Evolutionary conservation across 2,113 vertebrate genomes (phyloP), one percentile per base, ranked within the genome.

Genomic region (Ptyas mucosa): DNA sequence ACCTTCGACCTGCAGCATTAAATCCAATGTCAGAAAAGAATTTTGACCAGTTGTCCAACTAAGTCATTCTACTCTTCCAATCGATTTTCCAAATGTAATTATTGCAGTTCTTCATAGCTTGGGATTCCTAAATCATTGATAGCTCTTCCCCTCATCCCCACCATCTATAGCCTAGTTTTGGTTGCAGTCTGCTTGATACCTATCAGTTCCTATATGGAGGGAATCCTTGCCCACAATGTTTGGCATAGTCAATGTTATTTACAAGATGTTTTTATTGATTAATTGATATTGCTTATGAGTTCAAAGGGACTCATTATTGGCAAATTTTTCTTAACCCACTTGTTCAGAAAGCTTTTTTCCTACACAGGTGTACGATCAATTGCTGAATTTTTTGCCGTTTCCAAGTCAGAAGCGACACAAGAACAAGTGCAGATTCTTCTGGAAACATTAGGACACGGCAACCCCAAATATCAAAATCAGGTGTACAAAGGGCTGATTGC

Each of bases 391-490:
- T 92, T 98, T 92, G 97, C 97, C 5, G 91, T 93, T 43, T 98
- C 97, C 57, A 96, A 95, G 55, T 96, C 95, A n/a, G 98, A 97
- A 96, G 96, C 97, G 49, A 97, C 97, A 54, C 98, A 98, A 93
- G 97, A 98, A 87, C 95, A 98, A 0, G 95, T 95, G 0, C 95
- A 97, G 87, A 39, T 95, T 93, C 95, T 99, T 87, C 87, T 99
- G 94, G 97, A 98, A 85, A 96, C 97, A 26, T 93, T 98, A 94
- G 97, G 98, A 69, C 96, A 91, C 0, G 97, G 98, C 86, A 99
- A 98, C 87, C 98, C 98, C 90, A 98, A 97, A 95, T 98, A 98
- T 95, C 97, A 98, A 94, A 97, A 96, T 55, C 98, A 98, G 89
- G 98, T 98, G 20, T 99, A 98, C 94, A 98, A 97, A 96, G 96